These are phyloP conservation scores for Calonectris borealis DNA, from an alignment of 2,113 vertebrate species.

Conservation along the genomic window DNA sequence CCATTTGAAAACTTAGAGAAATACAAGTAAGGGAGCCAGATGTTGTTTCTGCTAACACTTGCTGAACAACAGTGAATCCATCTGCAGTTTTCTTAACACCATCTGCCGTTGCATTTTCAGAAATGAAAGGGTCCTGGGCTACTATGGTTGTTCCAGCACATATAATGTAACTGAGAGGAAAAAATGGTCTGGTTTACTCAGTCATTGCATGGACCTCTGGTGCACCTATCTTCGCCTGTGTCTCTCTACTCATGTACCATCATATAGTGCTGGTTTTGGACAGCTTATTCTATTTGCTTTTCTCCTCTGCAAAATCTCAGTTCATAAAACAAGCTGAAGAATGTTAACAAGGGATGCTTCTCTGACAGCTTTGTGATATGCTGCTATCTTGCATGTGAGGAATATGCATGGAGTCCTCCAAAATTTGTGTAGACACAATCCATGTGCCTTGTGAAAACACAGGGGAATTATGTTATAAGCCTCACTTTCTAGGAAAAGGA, in stretches of 20 bases:
- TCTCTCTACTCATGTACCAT: neutral
- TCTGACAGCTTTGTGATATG: constrained; percentile 41
- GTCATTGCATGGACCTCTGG: neutral
- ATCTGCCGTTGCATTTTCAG: neutral
- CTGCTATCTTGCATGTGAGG: constrained; percentile 21
- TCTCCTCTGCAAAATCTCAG: neutral
- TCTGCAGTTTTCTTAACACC: neutral
- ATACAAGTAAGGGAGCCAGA: neutral
- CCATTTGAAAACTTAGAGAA: neutral
- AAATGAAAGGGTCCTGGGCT: neutral
- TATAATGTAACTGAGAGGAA: neutral
- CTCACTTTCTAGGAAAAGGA: neutral
- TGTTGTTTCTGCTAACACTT: neutral
- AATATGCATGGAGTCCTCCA: constrained; percentile 1
- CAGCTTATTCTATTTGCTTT: neutral
- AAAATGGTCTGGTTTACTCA: neutral
- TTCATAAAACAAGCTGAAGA: constrained; percentile 35
- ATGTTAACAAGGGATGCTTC: constrained; percentile 28
- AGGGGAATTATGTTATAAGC: neutral
- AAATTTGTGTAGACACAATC: neutral
- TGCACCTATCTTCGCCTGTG: neutral
- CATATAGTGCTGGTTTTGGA: neutral
- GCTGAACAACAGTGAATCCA: neutral
- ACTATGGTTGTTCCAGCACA: neutral
- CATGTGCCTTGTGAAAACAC: neutral